Conservation (phyloP, 2,113 vertebrate species). For the Passer montanus region DNA sequence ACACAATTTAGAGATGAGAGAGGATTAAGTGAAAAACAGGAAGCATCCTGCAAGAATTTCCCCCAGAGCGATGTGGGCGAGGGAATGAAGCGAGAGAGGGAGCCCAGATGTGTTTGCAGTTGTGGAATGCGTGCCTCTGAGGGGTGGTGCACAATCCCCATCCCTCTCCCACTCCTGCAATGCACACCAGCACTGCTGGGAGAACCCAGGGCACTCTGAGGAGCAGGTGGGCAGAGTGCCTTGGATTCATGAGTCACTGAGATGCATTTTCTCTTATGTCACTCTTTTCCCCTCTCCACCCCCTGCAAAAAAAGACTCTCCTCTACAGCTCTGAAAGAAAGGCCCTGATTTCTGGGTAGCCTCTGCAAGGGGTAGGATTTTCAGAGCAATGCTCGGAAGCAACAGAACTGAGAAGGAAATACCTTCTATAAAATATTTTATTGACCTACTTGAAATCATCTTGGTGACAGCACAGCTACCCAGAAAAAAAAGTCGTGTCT, state of each 20-base stretch:
- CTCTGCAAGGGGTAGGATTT: not conserved
- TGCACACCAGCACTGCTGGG: not conserved
- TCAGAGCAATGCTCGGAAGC: not conserved
- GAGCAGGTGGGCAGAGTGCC: not conserved
- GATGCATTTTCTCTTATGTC: not conserved
- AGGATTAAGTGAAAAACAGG: constrained; percentile 5
- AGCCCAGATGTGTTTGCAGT: not conserved
- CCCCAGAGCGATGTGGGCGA: not conserved
- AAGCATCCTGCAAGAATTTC: constrained; percentile 40
- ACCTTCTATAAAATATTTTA: not conserved
- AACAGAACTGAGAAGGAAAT: not conserved
- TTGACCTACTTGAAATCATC: not conserved
- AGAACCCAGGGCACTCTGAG: not conserved
- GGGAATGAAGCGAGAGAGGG: not conserved
- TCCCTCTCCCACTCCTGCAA: not conserved
- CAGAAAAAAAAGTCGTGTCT: not conserved
- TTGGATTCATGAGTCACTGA: not conserved
- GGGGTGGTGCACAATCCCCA: accelerated
- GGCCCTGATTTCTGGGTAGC: not conserved
- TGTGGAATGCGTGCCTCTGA: not conserved
- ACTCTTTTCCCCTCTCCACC: not conserved
- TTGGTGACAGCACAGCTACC: not conserved
- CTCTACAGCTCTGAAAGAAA: not conserved
- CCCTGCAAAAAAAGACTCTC: not conserved
- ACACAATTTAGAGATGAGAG: not conserved